phyloP scores from a whole-genome alignment of 2,113 vertebrate genomes.

The Arizona elegans region DNA sequence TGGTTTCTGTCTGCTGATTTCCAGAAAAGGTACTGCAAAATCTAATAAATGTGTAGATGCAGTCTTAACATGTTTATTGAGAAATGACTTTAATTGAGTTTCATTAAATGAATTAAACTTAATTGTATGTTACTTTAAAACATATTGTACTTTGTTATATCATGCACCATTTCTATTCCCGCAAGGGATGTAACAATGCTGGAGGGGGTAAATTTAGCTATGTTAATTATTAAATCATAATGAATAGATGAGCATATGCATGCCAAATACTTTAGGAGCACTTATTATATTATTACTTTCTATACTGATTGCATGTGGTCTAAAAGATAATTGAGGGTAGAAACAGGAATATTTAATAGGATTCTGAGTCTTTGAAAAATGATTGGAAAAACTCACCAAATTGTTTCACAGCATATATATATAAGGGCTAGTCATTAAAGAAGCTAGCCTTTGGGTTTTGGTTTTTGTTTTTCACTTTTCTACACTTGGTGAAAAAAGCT shows the following conservation, averaged over 20 bases:
- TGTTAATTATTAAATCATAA: background rate
- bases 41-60: background rate
- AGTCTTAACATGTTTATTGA: background rate
- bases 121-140: background rate
- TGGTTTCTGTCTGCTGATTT: background rate
- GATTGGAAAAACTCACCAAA: background rate
- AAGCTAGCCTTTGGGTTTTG: background rate
- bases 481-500: background rate
- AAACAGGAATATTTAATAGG: background rate
- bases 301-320: background rate
- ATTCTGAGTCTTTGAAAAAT: background rate
- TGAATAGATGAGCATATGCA: background rate
- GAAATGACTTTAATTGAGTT: background rate
- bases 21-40: background rate
- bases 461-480: background rate
- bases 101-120: background rate
- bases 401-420: background rate
- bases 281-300: background rate
- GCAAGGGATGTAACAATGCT: background rate
- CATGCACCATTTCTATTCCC: background rate
- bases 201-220: background rate
- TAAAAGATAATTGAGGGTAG: background rate
- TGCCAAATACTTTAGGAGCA: background rate
- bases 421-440: background rate
- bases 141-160: background rate